These are phyloP conservation scores for Pristiophorus japonicus DNA, from an alignment of 2,113 vertebrate genomes.

Conservation along the genomic window DNA sequence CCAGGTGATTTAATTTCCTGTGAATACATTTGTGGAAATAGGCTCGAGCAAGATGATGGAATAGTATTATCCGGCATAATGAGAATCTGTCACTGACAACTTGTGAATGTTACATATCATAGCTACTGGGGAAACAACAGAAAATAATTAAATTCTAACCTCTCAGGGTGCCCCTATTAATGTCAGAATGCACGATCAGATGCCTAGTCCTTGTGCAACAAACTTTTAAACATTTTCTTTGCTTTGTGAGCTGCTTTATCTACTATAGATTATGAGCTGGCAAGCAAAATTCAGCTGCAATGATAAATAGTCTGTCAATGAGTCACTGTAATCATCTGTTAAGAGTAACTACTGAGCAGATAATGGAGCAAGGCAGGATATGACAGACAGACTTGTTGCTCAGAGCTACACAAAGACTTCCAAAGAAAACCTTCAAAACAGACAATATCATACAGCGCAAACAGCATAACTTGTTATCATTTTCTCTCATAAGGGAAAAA, in stretches of 20 bases:
- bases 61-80: neutral
- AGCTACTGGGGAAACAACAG: neutral
- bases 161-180: neutral
- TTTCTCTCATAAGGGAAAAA: neutral
- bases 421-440: neutral
- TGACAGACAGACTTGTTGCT: constrained; percentile 7
- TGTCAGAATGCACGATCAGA: neutral
- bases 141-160: constrained; percentile 33
- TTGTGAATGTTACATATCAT: constrained; percentile 5
- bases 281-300: neutral
- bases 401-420: neutral
- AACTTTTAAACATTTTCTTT: constrained; percentile 5
- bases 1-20: constrained; percentile 35
- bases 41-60: neutral
- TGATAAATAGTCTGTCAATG: constrained; percentile 22
- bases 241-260: neutral
- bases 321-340: constrained; percentile 21
- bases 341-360: neutral
- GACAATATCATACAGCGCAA: neutral
- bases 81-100: neutral
- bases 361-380: constrained; percentile 1
- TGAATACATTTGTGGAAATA: neutral
- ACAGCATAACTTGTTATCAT: neutral
- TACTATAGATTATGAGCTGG: neutral
- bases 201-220: neutral